A percentile compares a stretch with the other conserved stretches of the same genome.
phyloP scores from a whole-genome alignment of 2,113 vertebrate genomes.

The Lutjanus erythropterus region DNA sequence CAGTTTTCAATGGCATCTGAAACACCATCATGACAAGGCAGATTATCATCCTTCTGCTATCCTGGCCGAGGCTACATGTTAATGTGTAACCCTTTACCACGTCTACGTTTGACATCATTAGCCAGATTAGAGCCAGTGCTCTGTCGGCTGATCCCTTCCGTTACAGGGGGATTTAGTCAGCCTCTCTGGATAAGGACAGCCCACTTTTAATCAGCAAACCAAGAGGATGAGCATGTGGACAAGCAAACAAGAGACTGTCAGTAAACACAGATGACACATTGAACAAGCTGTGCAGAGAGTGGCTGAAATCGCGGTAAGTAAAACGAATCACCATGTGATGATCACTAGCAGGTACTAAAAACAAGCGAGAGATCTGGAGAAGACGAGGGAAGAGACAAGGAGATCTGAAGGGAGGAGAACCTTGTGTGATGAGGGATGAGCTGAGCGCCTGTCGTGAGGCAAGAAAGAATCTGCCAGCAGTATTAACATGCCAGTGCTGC shows the following conservation, averaged over 20 bases:
- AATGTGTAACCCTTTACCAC: constrained; percentile 46
- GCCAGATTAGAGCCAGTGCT: constrained; percentile 66
- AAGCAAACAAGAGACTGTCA: constrained; percentile 59
- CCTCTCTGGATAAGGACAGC: constrained; percentile 59
- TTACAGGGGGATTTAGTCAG: constrained; percentile 69
- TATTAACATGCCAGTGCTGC: constrained; percentile 67
- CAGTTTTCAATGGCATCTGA: constrained; percentile 25
- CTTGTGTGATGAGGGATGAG: constrained; percentile 67
- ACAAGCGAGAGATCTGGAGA: constrained; percentile 25
- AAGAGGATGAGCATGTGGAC: constrained; percentile 55
- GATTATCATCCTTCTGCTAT: constrained; percentile 40
- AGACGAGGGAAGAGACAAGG: constrained; percentile 33
- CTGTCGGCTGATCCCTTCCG: constrained; percentile 53
- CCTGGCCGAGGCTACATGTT: constrained; percentile 47
- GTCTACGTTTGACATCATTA: constrained; percentile 75
- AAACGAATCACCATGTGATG: constrained; percentile 5
- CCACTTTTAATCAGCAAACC: constrained; percentile 72
- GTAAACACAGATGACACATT: constrained; percentile 53
- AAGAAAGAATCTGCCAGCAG: constrained; percentile 67
- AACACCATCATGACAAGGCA: constrained; percentile 28
- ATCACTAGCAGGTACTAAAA: constrained; percentile 23
- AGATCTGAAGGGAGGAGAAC: constrained; percentile 64
- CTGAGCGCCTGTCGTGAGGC: constrained; percentile 59
- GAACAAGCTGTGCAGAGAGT: constrained; percentile 34
- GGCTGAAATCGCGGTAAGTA: constrained; percentile 36